These are phyloP conservation scores for Cryptosula pallasiana DNA, from an alignment of 2,888 invertebrate species.

Conservation along the genomic window DNA sequence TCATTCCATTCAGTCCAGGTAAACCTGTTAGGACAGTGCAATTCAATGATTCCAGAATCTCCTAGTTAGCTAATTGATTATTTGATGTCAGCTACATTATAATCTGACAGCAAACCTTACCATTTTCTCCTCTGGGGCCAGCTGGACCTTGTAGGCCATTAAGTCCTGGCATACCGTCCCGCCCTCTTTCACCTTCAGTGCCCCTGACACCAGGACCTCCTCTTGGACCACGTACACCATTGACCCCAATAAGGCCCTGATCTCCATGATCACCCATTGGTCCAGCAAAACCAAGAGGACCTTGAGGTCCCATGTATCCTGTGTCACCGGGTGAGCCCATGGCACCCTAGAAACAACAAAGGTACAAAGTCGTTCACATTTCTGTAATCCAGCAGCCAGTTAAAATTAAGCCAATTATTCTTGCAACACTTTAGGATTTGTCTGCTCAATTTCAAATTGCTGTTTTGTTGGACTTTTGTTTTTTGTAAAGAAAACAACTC, in stretches of 20 bases:
- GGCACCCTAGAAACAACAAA: conserved; percentile 16
- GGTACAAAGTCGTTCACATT: too few species aligned
- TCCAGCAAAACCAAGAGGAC: conserved; percentile 11
- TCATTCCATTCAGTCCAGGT: conserved; percentile 15
- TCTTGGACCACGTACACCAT: conserved; percentile 3
- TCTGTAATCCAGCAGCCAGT: too few species aligned
- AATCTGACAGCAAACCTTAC: not conserved
- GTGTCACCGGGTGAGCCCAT: conserved; percentile 10
- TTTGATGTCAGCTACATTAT: not conserved
- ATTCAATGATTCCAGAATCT: too few species aligned
- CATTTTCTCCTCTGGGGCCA: conserved; percentile 8
- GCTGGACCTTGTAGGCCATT: not conserved
- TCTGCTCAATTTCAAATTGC: too few species aligned
- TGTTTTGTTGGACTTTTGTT: too few species aligned
- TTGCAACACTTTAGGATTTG: too few species aligned
- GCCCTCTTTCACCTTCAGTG: not conserved
- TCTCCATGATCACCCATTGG: conserved; percentile 16
- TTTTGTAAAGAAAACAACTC: too few species aligned
- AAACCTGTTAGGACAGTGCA: too few species aligned
- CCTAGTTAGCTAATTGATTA: too few species aligned
- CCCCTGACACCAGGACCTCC: not conserved
- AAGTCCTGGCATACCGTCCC: conserved; percentile 19
- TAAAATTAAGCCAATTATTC: too few species aligned
- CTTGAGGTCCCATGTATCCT: not conserved
- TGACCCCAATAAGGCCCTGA: not conserved